These are phyloP conservation scores for Zaprionus ghesquierei DNA, from an alignment of 1,140 invertebrate species.

Conservation along the genomic window DNA sequence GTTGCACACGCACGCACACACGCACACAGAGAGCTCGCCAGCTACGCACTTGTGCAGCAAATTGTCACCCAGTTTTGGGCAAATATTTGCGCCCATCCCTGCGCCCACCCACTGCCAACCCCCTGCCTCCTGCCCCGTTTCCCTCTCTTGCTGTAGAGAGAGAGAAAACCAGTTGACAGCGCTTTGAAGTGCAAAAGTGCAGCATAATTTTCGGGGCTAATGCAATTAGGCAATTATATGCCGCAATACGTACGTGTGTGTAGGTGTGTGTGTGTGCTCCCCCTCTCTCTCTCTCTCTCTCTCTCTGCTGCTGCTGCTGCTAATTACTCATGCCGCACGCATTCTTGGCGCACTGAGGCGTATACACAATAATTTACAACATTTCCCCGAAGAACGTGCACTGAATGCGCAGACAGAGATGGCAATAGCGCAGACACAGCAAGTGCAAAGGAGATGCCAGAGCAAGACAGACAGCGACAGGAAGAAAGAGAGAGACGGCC, in stretches of 20 bases:
- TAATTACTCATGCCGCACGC: conserved; percentile 78
- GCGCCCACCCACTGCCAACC: neutral
- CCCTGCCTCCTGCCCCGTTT: neutral
- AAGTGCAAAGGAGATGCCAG: neutral
- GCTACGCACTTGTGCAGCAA: conserved; percentile 75
- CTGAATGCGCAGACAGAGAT: conserved; percentile 52
- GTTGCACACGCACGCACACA: conserved; percentile 50
- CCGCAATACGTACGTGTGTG: conserved; percentile 4
- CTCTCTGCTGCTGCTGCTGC: conserved; percentile 41
- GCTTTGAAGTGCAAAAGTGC: conserved; percentile 78
- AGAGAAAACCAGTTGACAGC: conserved; percentile 20
- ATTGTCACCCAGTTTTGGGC: conserved; percentile 72
- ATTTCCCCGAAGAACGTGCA: conserved; percentile 59
- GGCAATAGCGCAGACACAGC: neutral
- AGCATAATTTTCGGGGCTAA: conserved; percentile 70
- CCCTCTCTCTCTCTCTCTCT: too few species aligned
- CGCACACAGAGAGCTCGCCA: conserved; percentile 12
- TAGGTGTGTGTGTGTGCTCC: neutral
- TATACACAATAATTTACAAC: conserved; percentile 78
- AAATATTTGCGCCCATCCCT: conserved; percentile 22
- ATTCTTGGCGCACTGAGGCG: conserved; percentile 75
- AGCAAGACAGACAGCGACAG: neutral
- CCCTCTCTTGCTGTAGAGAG: conserved; percentile 23
- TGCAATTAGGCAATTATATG: conserved; percentile 78
- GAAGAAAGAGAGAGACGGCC: conserved; percentile 2